Evolutionary conservation across 2,797 vertebrate species (phyloP).

Genomic region (Ceyx erithaca): DNA sequence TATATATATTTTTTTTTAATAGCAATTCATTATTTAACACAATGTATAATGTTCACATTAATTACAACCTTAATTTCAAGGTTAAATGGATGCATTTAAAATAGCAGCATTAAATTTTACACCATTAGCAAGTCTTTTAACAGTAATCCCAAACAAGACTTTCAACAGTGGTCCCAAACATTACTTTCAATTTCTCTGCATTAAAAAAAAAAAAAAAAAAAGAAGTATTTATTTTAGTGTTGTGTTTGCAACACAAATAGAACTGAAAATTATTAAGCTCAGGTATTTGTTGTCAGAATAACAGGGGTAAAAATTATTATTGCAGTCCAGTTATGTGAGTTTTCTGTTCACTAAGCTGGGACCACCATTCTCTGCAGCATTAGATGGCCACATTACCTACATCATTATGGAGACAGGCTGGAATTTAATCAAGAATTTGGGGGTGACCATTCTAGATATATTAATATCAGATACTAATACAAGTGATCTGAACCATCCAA

Average conservation of each 20-base stretch:
- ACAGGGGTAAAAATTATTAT: not conserved
- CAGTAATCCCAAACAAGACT: not conserved
- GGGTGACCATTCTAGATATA: not conserved
- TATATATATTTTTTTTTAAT: not conserved
- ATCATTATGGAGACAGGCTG: not conserved
- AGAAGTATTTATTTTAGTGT: not conserved
- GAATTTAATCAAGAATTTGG: not conserved
- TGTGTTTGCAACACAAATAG: not conserved
- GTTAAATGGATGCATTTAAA: not conserved
- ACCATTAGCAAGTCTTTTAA: not conserved
- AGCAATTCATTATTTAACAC: not conserved
- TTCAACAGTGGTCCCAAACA: not conserved
- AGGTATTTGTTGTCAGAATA: not conserved
- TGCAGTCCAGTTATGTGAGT: not conserved
- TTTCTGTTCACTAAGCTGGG: not conserved
- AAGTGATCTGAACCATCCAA: not conserved
- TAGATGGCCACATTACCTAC: not conserved
- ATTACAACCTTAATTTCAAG: not conserved
- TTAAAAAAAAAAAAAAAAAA: not conserved
- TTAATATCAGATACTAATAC: not conserved
- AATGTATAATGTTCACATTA: not conserved
- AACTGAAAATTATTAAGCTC: not conserved
- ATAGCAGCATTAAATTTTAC: not conserved
- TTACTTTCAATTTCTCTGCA: not conserved
- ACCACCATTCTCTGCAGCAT: not conserved